phyloP scores from a whole-genome alignment of 2,888 invertebrate species.

The Trachelus stipa region DNA sequence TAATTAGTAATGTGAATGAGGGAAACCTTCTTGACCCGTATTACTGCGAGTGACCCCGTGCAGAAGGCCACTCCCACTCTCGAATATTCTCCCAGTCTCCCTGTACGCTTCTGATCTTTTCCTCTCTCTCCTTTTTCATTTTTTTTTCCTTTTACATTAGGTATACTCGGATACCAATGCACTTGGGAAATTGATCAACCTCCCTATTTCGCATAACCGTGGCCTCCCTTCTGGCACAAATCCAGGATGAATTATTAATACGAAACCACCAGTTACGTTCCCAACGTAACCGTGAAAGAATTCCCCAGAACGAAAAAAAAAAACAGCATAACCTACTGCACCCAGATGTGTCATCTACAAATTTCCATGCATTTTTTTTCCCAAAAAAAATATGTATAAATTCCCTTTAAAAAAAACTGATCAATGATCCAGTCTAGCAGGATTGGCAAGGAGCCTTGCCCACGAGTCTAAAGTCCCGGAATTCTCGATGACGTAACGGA shows the following conservation, averaged over 20 bases:
- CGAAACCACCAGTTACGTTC: background rate
- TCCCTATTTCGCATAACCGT: background rate
- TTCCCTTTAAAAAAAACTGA: background rate
- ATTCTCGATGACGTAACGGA: background rate
- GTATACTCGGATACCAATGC: background rate
- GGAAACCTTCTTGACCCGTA: background rate
- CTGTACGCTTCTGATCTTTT: background rate
- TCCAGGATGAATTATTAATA: background rate
- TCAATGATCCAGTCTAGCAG: background rate
- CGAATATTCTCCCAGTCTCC: background rate
- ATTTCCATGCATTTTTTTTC: background rate
- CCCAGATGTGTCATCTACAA: background rate
- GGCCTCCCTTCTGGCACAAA: background rate
- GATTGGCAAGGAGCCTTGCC: slow-evolving; percentile 6
- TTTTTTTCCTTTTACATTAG: background rate
- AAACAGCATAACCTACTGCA: background rate
- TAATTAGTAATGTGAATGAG: background rate
- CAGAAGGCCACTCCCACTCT: background rate
- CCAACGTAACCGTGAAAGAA: background rate
- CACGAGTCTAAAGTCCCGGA: background rate
- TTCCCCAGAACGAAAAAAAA: background rate
- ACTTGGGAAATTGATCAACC: background rate
- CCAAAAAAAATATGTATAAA: background rate
- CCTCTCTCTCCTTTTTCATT: background rate
- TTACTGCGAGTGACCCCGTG: background rate